Percentiles rank a stretch among this genome's conserved stretches.
Evolutionary conservation across 2,113 vertebrate species (phyloP).

Genomic region (Gambusia affinis): DNA sequence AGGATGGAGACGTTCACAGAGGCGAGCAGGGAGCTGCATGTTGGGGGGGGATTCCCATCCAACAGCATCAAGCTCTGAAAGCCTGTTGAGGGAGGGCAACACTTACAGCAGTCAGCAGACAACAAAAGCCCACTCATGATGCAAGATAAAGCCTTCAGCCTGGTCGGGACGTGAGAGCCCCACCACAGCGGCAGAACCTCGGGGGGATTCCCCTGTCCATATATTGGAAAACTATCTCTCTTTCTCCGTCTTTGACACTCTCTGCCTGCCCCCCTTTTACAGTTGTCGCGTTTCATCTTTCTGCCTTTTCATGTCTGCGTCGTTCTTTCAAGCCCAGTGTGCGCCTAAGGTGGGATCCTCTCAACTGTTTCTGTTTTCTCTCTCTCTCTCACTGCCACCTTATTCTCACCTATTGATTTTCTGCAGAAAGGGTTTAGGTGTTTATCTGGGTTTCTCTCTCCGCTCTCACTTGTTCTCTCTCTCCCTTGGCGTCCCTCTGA

Average conservation of each 20-base stretch:
- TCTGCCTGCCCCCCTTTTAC: not conserved
- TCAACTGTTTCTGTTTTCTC: slow-evolving; percentile 4
- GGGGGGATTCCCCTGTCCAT: slow-evolving; percentile 60
- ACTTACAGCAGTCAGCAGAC: slow-evolving; percentile 5
- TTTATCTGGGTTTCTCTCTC: slow-evolving; percentile 50
- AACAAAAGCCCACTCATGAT: slow-evolving; percentile 59
- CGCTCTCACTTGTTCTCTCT: not conserved
- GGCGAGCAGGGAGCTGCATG: slow-evolving; percentile 24
- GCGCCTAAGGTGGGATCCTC: slow-evolving; percentile 3
- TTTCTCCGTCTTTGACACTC: slow-evolving; percentile 16
- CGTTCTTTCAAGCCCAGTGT: slow-evolving; percentile 23
- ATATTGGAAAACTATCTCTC: slow-evolving; percentile 46
- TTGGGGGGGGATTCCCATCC: slow-evolving; percentile 34
- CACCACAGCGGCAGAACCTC: not conserved
- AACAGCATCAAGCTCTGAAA: slow-evolving; percentile 13
- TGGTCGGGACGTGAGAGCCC: slow-evolving; percentile 38
- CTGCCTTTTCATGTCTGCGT: slow-evolving; percentile 16
- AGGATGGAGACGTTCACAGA: slow-evolving; percentile 32
- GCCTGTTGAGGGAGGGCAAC: slow-evolving; percentile 32
- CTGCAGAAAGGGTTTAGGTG: slow-evolving; percentile 33
- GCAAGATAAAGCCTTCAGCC: slow-evolving; percentile 45
- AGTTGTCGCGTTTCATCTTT: not conserved
- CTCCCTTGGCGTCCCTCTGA: slow-evolving; percentile 37
- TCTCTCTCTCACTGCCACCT: not conserved
- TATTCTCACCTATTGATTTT: slow-evolving; percentile 24